phyloP scores from a whole-genome alignment of 2,797 vertebrate species.

The Rhinella marina region DNA sequence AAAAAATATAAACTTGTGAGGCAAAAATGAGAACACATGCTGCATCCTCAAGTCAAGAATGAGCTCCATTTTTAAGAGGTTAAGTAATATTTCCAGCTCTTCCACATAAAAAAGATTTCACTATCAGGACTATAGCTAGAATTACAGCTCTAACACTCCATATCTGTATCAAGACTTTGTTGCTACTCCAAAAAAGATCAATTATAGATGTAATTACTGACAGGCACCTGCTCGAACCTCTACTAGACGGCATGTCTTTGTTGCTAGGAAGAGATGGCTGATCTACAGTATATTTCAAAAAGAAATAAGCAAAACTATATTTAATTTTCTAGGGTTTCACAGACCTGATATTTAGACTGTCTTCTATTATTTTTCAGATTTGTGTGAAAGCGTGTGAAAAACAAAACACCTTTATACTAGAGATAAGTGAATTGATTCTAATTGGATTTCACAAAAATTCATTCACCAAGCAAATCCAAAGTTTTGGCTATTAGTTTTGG shows the following conservation, averaged over 20 bases:
- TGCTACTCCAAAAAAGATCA: background rate
- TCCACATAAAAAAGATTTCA: background rate
- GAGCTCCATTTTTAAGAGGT: background rate
- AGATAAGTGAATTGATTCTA: too few relatives aligned
- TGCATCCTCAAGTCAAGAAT: background rate
- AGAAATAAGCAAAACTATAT: background rate
- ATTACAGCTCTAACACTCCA: constrained; percentile 15
- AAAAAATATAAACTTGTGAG: too few relatives aligned
- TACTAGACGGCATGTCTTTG: constrained; percentile 9
- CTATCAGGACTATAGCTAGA: background rate
- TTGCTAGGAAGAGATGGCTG: background rate
- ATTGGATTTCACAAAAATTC: too few relatives aligned
- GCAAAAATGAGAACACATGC: background rate
- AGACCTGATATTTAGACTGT: background rate
- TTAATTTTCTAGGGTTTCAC: background rate
- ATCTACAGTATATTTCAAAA: constrained; percentile 9
- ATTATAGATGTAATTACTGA: background rate
- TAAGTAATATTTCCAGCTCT: background rate
- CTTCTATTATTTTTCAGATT: too few relatives aligned
- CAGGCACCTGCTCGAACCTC: constrained; percentile 7
- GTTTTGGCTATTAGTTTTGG: too few relatives aligned
- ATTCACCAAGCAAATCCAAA: too few relatives aligned
- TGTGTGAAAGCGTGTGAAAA: too few relatives aligned
- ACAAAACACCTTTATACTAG: too few relatives aligned
- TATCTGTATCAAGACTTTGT: constrained; percentile 24